Base-by-base conservation (phyloP, 1,140 invertebrate genomes). In the Hypsibius dujardini region DNA sequence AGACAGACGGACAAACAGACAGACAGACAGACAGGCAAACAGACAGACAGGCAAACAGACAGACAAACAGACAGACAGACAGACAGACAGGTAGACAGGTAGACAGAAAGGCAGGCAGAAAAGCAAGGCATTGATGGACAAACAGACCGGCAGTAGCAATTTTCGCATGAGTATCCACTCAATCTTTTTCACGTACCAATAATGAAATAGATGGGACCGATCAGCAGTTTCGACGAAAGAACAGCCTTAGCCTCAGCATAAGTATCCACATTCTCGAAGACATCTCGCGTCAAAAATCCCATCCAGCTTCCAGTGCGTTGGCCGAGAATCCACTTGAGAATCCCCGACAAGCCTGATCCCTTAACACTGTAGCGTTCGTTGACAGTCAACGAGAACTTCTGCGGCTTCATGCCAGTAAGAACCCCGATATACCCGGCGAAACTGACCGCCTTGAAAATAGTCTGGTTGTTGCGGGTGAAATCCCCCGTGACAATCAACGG, bases 381-480 rank as follows among this genome's bases (percentile, higher is more conserved):
- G 71, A 84, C 79, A 1, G 82, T 79, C 15, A 85, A 59, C 69
- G 47, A 46, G 71, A 72, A 42, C 76, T 78, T 75, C 76, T 83
- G 80, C 72, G 79, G 79, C 77, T 82, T 82, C 1, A 85, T 77
- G 7, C 76, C 84, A 46, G 84, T 85, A 40, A 85, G 76, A 47
- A 84, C 77, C 28, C 84, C 84, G 72, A 84, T 76, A 75, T 84
- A 85, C 42, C 84, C 84, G 73, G 83, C 83, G 77, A 83, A 85
- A 73, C 81, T 81, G 46, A 83, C 80, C 46, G 83, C 80, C 72
- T 79, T 80, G 76, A 81, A 85, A 40, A 85, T 71, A 12, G 80
- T 78, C 72, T 81, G 78, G 0, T 80, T 80, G 40, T 77, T 75
- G 56, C 77, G 78, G 70, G 79, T 76, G 75, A 80, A 85, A 46